Base-by-base conservation (phyloP, 2,797 vertebrate species). In the Vipera ursinii region DNA sequence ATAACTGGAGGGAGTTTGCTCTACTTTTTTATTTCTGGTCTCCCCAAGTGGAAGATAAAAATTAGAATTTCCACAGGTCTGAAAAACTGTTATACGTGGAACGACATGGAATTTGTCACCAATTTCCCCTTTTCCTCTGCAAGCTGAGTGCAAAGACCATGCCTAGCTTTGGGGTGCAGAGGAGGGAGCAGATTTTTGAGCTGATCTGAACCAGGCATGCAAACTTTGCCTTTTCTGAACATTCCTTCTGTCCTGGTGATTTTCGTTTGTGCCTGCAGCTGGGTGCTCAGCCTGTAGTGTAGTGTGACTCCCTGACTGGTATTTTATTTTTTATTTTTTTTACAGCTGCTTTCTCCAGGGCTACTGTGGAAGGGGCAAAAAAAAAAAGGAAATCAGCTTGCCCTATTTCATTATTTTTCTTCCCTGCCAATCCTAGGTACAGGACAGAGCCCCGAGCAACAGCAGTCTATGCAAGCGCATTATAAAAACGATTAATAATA, bases 381-480 rank as follows among this genome's bases (percentile, higher is more conserved):
- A 6, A 38, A 44, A 38, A 12, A 55, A 26, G 22, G 28, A 26
- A 15, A 32, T 22, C 61, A 28, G 86, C 26, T 38, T 59, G 4
- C 65, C 28, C 69, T 69, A 4, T 53, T 78, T 28, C 3, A 3
- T 7, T 10, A 7, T 14, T 32, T 86, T 82, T 38, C 22, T 3
- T 26, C 65, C 89, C 20, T 63, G 86, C 60, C 91, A 57, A 13
- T 63, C 69, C 10, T 73, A 38, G 57, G 57, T 53, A 32, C 17
- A 15, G 69, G 65, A 65, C 4, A 20, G 5, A 88, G 57, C 91
- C 88, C 24, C 2, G 26, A 85, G 44, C 2, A 1, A 86, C 38
- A 26, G 85, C 6, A 55, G 69, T 0, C 56, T 92, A 93, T 32
- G 93, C 89, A 32, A 90, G 17, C 91, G 48, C 87, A 48, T 88